Base-by-base conservation (phyloP, 2,888 invertebrate species). In the Apamea anceps region DNA sequence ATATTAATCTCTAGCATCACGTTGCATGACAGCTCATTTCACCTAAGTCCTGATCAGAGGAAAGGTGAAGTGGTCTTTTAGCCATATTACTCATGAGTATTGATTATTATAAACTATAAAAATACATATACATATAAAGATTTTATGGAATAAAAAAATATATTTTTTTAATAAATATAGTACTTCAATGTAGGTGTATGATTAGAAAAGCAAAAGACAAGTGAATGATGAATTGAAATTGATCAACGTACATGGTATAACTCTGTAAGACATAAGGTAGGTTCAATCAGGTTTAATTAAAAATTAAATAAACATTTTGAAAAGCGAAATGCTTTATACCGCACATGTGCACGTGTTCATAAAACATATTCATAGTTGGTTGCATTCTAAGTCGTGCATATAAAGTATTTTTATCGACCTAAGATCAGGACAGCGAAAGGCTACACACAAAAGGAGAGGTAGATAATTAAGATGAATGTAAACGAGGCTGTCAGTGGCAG, bases 401-500 rank as follows among this genome's bases (percentile, higher is more conserved):
- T 74, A 76, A 66, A 77, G 80, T 57, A 75, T 67, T 66, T 12
- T 12, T 77, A 90, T 90, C 87, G 54, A 51, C 12, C 77, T 78
- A 57, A 72, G 66, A 89, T 89, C 86, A 70, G 63, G 77, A 81
- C 79, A 89, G 72, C 60, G 82, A 88, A 89, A 86, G 79, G 83
- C 84, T 86, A 71, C 60, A 80, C 32, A 81, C 65, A 84, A 86
- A 83, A 86, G 78, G 74, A 81, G 82, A 88, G 85, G 86, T 84
- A 82, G 79, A 89, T 88, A 91, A 90, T 85, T 82, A 85, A 79
- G 81, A 86, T 77, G 75, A 66, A 85, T 79, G 62, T 72, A 87
- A 88, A 85, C 84, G 77, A 83, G 87, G 79, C 88, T 94, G 92
- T 93, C 91, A 93, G 81, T 92, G 82, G 82, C 74, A 76, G 75